Percentiles rank a stretch among this genome's conserved stretches.
Conservation (phyloP, 2,113 vertebrate genomes). For the Malurus melanocephalus region DNA sequence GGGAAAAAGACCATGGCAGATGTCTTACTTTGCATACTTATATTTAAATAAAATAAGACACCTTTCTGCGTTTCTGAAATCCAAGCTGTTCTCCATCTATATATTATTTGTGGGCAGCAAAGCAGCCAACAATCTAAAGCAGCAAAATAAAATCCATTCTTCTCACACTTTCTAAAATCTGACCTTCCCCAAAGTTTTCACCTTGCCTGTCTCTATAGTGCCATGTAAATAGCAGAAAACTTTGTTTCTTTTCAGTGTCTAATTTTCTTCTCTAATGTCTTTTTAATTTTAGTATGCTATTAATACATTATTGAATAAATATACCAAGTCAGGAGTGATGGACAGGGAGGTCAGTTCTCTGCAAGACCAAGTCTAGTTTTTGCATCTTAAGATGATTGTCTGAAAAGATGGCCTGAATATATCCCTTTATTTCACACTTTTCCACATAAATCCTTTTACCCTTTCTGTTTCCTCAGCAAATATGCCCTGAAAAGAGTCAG, state of each 20-base stretch:
- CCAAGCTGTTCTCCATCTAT: background rate
- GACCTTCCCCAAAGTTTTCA: background rate
- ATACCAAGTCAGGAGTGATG: background rate
- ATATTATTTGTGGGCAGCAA: background rate
- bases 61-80: background rate
- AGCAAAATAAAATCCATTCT: background rate
- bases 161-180: background rate
- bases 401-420: background rate
- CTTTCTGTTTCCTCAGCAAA: background rate
- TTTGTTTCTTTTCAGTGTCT: background rate
- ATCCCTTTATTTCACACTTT: background rate
- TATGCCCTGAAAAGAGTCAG: background rate
- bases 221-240: background rate
- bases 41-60: background rate
- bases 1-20: background rate
- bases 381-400: background rate
- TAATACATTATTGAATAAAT: background rate
- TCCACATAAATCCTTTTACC: background rate
- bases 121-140: background rate
- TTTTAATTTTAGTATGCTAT: background rate
- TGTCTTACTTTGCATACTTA: background rate
- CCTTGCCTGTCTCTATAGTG: background rate
- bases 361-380: background rate
- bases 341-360: background rate
- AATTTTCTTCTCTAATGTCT: background rate